phyloP scores from a whole-genome alignment of 2,888 invertebrate genomes.

The Belgica antarctica region DNA sequence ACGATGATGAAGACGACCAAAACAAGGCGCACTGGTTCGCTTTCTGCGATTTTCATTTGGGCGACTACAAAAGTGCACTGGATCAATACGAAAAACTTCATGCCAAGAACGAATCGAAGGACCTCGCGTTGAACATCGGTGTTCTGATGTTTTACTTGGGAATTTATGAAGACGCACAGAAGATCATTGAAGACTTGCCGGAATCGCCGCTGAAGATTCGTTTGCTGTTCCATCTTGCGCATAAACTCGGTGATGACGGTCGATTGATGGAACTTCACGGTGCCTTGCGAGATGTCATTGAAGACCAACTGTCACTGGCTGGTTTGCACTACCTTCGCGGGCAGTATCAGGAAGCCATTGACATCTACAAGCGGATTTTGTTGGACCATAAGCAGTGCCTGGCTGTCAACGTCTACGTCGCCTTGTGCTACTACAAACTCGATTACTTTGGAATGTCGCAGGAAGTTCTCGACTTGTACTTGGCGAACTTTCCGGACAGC shows the following conservation, averaged over 20 bases:
- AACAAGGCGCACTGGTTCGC: slow-evolving; percentile 79
- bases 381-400: slow-evolving; percentile 90
- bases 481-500: slow-evolving; percentile 88
- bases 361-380: slow-evolving; percentile 92
- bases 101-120: slow-evolving; percentile 59
- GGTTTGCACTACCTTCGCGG: slow-evolving; percentile 93
- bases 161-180: slow-evolving; percentile 66
- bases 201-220: slow-evolving; percentile 70
- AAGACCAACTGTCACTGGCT: slow-evolving; percentile 93
- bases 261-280: slow-evolving; percentile 80
- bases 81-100: slow-evolving; percentile 65
- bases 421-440: slow-evolving; percentile 95
- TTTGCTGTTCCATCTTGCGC: slow-evolving; percentile 86
- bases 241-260: slow-evolving; percentile 87
- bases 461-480: slow-evolving; percentile 91
- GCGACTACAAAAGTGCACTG: slow-evolving; percentile 83
- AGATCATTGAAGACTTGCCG: slow-evolving; percentile 64
- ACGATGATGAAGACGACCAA: slow-evolving; percentile 47
- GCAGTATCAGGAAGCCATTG: slow-evolving; percentile 98
- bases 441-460: slow-evolving; percentile 98
- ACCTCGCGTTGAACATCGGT: slow-evolving; percentile 76
- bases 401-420: slow-evolving; percentile 95
- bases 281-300: slow-evolving; percentile 79
- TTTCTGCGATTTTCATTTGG: slow-evolving; percentile 93
- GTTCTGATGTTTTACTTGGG: slow-evolving; percentile 93